Evolutionary conservation across 1,140 invertebrate genomes (phyloP), one percentile per base, ranked within the genome.

Genomic region (Leptinotarsa defecta): DNA sequence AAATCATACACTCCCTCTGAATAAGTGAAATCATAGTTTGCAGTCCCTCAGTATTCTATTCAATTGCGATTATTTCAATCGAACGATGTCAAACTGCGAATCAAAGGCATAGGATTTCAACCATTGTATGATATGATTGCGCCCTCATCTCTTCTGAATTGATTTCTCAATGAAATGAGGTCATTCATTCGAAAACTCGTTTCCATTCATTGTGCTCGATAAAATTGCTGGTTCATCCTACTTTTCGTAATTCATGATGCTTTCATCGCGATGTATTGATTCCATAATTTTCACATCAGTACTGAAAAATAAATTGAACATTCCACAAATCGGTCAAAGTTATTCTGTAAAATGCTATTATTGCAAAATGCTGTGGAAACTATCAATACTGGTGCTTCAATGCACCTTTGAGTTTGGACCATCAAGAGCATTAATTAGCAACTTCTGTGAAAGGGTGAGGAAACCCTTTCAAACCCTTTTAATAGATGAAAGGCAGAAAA

Each of bases 31-130:
- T 57, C 52, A 57, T 57, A 57, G 52, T 57, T 57, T 57, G 6
- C 17, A 15, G 3, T 17, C 52, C 52, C 52, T n/a, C 52, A 15
- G n/a, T 19, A 17, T 19, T 57, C 52, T 19, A 57, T 57, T 57
- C 3, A 57, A 57, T 57, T 57, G 52, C 52, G 52, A 57, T 17
- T 57, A 17, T 57, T 57, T 57, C 52, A 57, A 57, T 57, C 52
- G 17, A 57, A 57, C 52, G 52, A 57, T 57, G 52, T 57, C 52
- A 57, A 57, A n/a, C 52, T 57, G 52, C 6, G 52, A 57, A 17
- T 57, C 52, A 19, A 19, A 57, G 52, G 52, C 52, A 57, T 57
- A 57, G 52, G 52, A 57, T 57, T 57, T 57, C 52, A 57, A n/a
- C 52, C 52, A 57, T 57, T 57, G 52, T 57, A 57, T 43, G n/a